Evolutionary conservation across 2,888 invertebrate species (phyloP), one percentile per base, ranked within the genome.

Genomic region (Anthophora plumipes): DNA sequence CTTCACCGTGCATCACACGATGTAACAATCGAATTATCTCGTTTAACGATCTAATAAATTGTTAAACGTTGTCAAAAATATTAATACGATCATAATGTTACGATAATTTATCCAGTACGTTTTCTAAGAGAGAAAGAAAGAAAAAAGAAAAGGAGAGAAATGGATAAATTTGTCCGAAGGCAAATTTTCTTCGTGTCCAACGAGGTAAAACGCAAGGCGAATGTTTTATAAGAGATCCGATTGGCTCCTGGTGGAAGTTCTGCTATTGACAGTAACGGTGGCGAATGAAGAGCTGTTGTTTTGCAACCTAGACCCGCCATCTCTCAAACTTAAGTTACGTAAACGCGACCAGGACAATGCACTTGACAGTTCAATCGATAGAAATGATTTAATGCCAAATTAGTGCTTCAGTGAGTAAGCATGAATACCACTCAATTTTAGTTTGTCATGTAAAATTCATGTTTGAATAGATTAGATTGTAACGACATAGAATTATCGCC

Each of bases 261-360:
- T 89, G 89, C 79, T 80, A 85, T 87, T 89, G 88, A 88, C 88
- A 88, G 88, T 61, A 84, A 77, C 82, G 66, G 72, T 68, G 68
- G 61, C 70, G 77, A 70, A 82, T 67, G 77, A 82, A 72, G 72
- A 70, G 67, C 63, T 64, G 70, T 73, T 70, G 71, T 67, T 80
- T 61, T 68, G 77, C 74, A 77, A 77, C 61, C 77, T 67, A 80
- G 70, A 77, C 77, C 74, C 82, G 75, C 76, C 74, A 83, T 87
- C 82, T 83, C 82, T 88, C 80, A 88, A 85, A 86, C 84, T 89
- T 90, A 89, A 89, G 86, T 90, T 89, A 90, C 87, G 85, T 89
- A 90, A 90, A 89, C 85, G 86, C 83, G 82, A 79, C 69, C 80
- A 78, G 87, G 83, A 86, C 82, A 77, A 86, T 84, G 86, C 84